These are phyloP conservation scores for Tiphia femorata DNA, from an alignment of 2,888 invertebrate species.

Conservation along the genomic window DNA sequence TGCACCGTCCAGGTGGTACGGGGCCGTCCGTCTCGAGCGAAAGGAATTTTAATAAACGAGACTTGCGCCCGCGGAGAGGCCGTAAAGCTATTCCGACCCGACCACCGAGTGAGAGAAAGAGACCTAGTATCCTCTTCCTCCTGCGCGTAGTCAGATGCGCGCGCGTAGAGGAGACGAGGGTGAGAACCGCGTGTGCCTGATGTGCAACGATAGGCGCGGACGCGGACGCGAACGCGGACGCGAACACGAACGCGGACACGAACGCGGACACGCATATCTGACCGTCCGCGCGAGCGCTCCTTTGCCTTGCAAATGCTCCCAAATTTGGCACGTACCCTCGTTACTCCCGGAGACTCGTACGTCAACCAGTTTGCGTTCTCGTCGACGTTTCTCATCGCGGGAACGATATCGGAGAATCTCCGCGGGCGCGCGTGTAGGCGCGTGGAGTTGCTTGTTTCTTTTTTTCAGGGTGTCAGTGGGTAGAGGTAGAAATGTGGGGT, in stretches of 20 bases:
- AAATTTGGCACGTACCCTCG: constrained; percentile 18
- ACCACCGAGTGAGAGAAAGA: constrained; percentile 1
- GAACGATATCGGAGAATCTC: constrained; percentile 14
- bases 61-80: constrained; percentile 3
- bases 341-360: constrained; percentile 18
- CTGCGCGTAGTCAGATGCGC: not conserved
- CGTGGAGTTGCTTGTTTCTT: no score
- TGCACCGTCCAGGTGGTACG: no score
- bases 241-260: not conserved
- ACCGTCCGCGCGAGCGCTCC: constrained; percentile 4
- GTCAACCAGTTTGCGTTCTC: constrained; percentile 23
- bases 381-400: constrained; percentile 4
- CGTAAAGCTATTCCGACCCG: not conserved
- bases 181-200: no score
- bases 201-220: no score
- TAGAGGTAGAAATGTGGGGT: no score
- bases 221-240: not conserved
- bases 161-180: no score
- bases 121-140: not conserved
- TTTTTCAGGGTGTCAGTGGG: no score
- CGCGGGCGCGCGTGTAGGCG: no score
- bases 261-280: not conserved
- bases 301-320: constrained; percentile 33
- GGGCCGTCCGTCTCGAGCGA: constrained; percentile 8
- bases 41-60: constrained; percentile 44